A percentile compares a stretch with the other conserved stretches of the same genome.
Conservation (phyloP, 2,113 vertebrate species). For the Stegostoma tigrinum region DNA sequence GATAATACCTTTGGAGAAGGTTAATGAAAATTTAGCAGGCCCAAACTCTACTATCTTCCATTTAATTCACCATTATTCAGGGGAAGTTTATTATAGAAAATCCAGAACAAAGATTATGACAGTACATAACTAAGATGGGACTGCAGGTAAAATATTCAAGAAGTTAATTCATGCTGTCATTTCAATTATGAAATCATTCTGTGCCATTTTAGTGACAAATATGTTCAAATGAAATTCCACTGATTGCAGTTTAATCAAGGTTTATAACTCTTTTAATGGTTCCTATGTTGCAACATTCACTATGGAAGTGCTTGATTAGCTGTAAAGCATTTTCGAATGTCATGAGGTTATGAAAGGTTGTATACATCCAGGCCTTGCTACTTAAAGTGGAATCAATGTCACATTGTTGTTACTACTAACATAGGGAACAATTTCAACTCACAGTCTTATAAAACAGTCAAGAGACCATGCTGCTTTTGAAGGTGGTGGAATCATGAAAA, state of each 20-base stretch:
- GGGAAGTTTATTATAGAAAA: neutral
- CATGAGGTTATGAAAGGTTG: neutral
- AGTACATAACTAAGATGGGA: neutral
- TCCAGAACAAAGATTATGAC: neutral
- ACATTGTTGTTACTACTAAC: neutral
- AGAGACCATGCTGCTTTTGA: neutral
- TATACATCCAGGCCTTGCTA: neutral
- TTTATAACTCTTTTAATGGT: slow-evolving; percentile 12
- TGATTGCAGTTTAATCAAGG: neutral
- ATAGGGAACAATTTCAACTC: neutral
- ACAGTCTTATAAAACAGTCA: neutral
- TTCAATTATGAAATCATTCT: neutral
- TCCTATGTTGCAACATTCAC: neutral
- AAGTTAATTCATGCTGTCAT: neutral
- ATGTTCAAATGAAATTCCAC: neutral
- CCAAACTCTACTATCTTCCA: neutral
- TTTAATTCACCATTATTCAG: neutral
- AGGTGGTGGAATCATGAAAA: neutral
- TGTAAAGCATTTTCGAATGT: neutral
- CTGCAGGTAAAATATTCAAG: neutral
- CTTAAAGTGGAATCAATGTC: neutral
- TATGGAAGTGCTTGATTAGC: neutral
- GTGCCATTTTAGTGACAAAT: neutral
- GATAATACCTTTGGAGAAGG: neutral
- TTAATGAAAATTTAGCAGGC: neutral